Evolutionary conservation across 2,797 vertebrate species (phyloP), one percentile per base, ranked within the genome.

Genomic region (Fundulus diaphanus): DNA sequence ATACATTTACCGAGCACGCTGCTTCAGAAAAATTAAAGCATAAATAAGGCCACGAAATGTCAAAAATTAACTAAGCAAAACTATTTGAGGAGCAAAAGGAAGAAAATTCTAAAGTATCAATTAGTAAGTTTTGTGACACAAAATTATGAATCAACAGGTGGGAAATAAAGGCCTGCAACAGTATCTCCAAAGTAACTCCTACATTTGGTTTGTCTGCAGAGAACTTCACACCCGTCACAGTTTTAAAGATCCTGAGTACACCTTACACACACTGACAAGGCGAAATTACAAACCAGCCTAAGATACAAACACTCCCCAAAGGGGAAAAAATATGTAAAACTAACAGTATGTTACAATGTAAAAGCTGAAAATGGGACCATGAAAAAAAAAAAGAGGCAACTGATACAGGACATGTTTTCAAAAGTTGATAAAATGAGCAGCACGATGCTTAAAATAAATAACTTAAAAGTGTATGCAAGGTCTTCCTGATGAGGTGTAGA

Each of bases 361-460:
- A 82, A 81, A 80, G 5, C 1, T 22, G 1, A 75, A 16, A 59
- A 27, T 48, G 1, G 70, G 70, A 35, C 8, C 5, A 22, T 4
- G 5, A n/a, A n/a, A n/a, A n/a, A 48, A 37, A 16, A 48, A 5
- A 44, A n/a, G 6, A 40, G 16, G 46, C 35, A 65, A 33, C 67
- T 78, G 76, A 59, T 72, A 42, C 73, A 81, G 0, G 4, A 74
- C 72, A 80, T 52, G 82, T 76, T 69, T 70, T 3, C 54, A 54
- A 18, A 56, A 59, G 74, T 44, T 65, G n/a, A 70, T 24, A 66
- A 74, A 74, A 79, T 54, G 33, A 87, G 69, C 76, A 85, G 82
- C 74, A 85, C 56, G 79, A 71, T 80, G 68, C 83, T 84, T 56
- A n/a, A 80, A 90, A 89, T 86, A 87, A 89, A 88, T 86, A 85